These are phyloP conservation scores for Lutjanus argentimaculatus DNA, from an alignment of 2,797 vertebrate species.

Conservation along the genomic window DNA sequence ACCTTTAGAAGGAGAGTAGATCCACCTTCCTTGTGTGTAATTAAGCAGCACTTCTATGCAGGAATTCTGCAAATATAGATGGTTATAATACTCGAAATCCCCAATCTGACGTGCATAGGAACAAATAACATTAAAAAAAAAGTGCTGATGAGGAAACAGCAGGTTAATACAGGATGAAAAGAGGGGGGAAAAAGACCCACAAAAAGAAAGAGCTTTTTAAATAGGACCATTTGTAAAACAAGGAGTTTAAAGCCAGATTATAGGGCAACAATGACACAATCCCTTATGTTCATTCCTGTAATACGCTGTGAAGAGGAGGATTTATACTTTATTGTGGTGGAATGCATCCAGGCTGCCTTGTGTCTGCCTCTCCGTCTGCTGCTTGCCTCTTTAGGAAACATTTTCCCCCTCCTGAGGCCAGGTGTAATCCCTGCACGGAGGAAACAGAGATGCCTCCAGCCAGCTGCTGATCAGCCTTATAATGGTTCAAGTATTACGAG, in stretches of 20 bases:
- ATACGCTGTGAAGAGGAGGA: conserved; percentile 86
- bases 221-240: conserved; percentile 89
- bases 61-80: conserved; percentile 27
- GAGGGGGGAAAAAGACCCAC: conserved; percentile 47
- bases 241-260: conserved; percentile 94
- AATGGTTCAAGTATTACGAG: conserved; percentile 73
- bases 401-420: conserved; percentile 81
- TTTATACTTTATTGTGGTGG: conserved; percentile 86
- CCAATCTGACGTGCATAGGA: conserved; percentile 28
- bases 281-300: conserved; percentile 87
- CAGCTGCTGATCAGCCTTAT: conserved; percentile 76
- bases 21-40: conserved; percentile 15
- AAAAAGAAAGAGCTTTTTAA: conserved; percentile 82
- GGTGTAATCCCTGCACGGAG: conserved; percentile 81
- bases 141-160: conserved; percentile 72
- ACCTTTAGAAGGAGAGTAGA: conserved; percentile 10
- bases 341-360: conserved; percentile 73
- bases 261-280: conserved; percentile 87
- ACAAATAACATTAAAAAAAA: conserved; percentile 44
- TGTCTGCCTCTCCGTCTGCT: conserved; percentile 63
- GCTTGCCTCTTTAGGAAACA: conserved; percentile 76
- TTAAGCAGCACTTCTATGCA: conserved; percentile 17
- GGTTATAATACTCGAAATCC: not conserved
- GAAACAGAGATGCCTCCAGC: conserved; percentile 76
- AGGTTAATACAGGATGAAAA: conserved; percentile 79